Conservation (phyloP, 2,113 vertebrate species). For the Oplegnathus fasciatus region DNA sequence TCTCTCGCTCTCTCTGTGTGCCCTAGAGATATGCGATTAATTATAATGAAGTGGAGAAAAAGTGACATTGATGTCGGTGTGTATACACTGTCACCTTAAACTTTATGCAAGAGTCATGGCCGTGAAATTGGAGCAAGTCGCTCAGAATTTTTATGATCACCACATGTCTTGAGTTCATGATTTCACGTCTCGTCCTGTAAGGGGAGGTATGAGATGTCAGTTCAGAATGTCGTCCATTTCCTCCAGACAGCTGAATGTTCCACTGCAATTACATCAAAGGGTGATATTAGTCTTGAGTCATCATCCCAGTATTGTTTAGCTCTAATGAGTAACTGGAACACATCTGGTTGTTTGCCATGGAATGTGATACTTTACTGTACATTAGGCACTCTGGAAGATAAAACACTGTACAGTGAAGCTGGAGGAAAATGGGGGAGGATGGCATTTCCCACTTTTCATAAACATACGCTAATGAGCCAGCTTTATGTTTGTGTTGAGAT, state of each 20-base stretch:
- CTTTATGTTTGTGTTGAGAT: constrained; percentile 33
- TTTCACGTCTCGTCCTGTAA: constrained; percentile 18
- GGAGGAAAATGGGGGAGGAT: constrained; percentile 45
- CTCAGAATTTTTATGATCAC: constrained; percentile 51
- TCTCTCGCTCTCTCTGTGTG: constrained; percentile 44
- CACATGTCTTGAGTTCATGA: constrained; percentile 23
- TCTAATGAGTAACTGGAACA: constrained; percentile 75
- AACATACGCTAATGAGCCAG: constrained; percentile 68
- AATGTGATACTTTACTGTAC: constrained; percentile 68
- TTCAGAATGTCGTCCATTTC: constrained; percentile 40
- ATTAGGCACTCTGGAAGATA: constrained; percentile 40
- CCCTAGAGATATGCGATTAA: constrained; percentile 77
- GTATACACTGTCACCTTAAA: constrained; percentile 73
- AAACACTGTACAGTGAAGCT: constrained; percentile 28
- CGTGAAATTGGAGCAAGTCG: constrained; percentile 71
- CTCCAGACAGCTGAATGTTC: constrained; percentile 30
- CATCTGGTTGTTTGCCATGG: constrained; percentile 58
- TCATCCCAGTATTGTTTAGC: constrained; percentile 60
- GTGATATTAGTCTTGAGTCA: constrained; percentile 55
- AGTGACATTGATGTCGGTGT: constrained; percentile 70
- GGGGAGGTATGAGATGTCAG: constrained; percentile 35
- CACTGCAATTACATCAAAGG: constrained; percentile 53
- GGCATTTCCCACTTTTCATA: constrained; percentile 53
- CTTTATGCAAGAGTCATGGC: constrained; percentile 73
- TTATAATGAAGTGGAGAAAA: constrained; percentile 65